These are phyloP conservation scores for Peromyscus eremicus DNA, from an alignment of 2,797 vertebrate species.

Conservation along the genomic window DNA sequence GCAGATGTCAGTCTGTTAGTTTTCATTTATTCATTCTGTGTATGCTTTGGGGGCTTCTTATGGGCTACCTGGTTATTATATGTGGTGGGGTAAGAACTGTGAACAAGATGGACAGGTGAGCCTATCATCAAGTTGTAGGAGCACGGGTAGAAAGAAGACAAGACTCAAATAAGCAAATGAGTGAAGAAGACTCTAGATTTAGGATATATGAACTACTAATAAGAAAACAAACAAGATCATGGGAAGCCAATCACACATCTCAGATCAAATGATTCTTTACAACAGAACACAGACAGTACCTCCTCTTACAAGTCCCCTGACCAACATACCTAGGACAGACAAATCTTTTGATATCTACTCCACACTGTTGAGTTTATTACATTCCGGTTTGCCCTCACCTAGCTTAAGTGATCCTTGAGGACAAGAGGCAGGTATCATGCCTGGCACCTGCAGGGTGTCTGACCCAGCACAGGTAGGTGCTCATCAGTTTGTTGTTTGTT, in stretches of 20 bases:
- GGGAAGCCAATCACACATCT: background rate
- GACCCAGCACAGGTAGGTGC: background rate
- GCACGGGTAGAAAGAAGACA: background rate
- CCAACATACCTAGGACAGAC: background rate
- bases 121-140: background rate
- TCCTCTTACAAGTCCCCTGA: background rate
- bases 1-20: background rate
- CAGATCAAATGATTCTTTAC: conserved; percentile 3
- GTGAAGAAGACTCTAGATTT: background rate
- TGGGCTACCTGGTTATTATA: background rate
- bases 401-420: background rate
- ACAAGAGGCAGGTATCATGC: background rate
- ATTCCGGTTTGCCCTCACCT: background rate
- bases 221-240: conserved; percentile 39
- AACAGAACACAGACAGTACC: background rate
- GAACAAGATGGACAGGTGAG: background rate
- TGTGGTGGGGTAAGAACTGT: background rate
- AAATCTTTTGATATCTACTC: background rate
- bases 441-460: background rate
- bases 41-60: background rate
- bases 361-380: background rate
- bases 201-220: conserved; percentile 28
- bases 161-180: background rate
- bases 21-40: background rate
- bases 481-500: background rate